Evolutionary conservation across 2,888 invertebrate species (phyloP).

Genomic region (Gandaritis pyraliata): DNA sequence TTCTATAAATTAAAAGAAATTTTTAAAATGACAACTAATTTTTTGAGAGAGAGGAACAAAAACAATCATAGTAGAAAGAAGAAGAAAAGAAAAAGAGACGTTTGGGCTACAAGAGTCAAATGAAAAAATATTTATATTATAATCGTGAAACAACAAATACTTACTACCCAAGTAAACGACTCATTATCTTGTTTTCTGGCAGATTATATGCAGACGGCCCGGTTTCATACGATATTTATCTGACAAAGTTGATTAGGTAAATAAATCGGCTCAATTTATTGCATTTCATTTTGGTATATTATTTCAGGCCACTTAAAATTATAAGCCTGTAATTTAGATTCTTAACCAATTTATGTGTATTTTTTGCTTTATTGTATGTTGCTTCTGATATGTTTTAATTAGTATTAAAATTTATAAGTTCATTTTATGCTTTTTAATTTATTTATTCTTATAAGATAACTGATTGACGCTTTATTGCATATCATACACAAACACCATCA

Average conservation of each 20-base stretch:
- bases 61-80: constrained; percentile 53
- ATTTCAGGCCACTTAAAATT: too few relatives aligned
- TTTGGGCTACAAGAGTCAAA: constrained; percentile 61
- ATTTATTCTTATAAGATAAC: not conserved
- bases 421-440: not conserved
- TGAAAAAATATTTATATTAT: constrained; percentile 23
- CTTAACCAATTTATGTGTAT: too few relatives aligned
- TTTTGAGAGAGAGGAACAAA: constrained; percentile 46
- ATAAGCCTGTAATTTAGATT: too few relatives aligned
- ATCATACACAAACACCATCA: too few relatives aligned
- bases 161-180: too few relatives aligned
- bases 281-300: too few relatives aligned
- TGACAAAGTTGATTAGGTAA: too few relatives aligned
- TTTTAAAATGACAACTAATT: constrained; percentile 55
- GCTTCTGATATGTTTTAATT: not conserved
- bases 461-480: too few relatives aligned
- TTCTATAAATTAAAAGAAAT: constrained; percentile 61
- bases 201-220: too few relatives aligned
- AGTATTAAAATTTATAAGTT: not conserved
- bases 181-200: too few relatives aligned
- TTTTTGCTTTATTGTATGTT: not conserved
- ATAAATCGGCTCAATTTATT: too few relatives aligned
- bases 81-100: constrained; percentile 65
- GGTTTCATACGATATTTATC: too few relatives aligned
- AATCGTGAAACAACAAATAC: not conserved